Evolutionary conservation across 2,113 vertebrate species (phyloP).

Genomic region (Xenopus borealis): DNA sequence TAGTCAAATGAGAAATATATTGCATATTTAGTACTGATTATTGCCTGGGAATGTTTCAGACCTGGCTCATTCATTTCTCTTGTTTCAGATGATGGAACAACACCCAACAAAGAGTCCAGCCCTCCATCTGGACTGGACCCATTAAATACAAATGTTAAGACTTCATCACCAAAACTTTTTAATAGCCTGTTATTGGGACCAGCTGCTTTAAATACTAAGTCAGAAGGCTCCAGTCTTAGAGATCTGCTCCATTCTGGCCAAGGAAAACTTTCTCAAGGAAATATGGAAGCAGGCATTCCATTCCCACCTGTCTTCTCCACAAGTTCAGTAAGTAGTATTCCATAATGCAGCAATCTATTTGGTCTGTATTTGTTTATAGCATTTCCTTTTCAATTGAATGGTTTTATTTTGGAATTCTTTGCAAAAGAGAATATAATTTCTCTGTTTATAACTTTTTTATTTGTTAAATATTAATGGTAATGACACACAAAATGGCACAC

Average conservation of each 20-base stretch:
- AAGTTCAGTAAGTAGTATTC: conserved; percentile 71
- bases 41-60: too few relatives aligned
- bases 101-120: conserved; percentile 86
- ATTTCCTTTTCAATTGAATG: too few relatives aligned
- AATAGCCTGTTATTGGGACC: conserved; percentile 92
- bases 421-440: not conserved
- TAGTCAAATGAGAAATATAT: too few relatives aligned
- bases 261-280: conserved; percentile 87
- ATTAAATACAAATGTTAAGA: conserved; percentile 85
- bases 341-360: not conserved
- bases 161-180: conserved; percentile 88
- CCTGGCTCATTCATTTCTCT: not conserved
- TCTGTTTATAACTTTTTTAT: too few relatives aligned
- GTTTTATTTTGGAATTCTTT: too few relatives aligned
- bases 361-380: not conserved
- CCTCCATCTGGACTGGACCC: conserved; percentile 90
- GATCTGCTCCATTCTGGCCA: conserved; percentile 94
- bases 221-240: conserved; percentile 92
- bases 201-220: conserved; percentile 84
- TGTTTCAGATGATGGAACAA: conserved; percentile 79
- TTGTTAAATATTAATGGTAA: too few relatives aligned
- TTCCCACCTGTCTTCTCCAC: conserved; percentile 93
- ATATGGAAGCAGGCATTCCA: conserved; percentile 82
- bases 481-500: too few relatives aligned
- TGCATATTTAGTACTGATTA: too few relatives aligned